Conservation (phyloP, 2,113 vertebrate genomes). For the Podarcis muralis region DNA sequence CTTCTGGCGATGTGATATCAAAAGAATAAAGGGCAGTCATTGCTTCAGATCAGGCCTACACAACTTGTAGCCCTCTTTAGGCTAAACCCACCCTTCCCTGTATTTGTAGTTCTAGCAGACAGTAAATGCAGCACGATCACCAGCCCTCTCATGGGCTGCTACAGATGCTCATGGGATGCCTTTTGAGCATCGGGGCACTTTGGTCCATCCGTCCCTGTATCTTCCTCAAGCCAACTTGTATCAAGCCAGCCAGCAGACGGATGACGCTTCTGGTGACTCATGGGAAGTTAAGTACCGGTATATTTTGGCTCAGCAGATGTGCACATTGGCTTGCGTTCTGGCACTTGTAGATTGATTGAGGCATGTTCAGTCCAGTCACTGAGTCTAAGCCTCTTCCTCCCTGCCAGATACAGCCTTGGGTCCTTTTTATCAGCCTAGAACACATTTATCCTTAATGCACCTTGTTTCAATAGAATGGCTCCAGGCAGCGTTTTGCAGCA, state of each 20-base stretch:
- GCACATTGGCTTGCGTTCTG: constrained; percentile 23
- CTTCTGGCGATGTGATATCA: too few relatives aligned
- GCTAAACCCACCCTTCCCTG: too few relatives aligned
- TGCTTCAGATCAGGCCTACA: constrained; percentile 29
- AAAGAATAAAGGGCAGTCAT: constrained; percentile 24
- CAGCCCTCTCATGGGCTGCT: not conserved
- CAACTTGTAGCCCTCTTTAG: not conserved
- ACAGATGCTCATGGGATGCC: not conserved
- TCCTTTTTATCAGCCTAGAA: constrained; percentile 28
- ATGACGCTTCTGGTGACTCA: not conserved
- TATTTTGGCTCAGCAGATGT: constrained; percentile 20
- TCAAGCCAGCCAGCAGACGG: constrained; percentile 23
- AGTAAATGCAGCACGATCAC: not conserved
- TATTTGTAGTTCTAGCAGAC: not conserved
- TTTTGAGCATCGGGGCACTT: not conserved
- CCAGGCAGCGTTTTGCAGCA: constrained; percentile 3
- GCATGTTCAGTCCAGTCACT: not conserved
- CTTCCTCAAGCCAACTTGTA: not conserved
- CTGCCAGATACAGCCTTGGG: constrained; percentile 6
- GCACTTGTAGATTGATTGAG: not conserved
- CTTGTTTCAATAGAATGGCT: not conserved
- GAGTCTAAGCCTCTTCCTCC: not conserved
- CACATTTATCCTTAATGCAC: constrained; percentile 14
- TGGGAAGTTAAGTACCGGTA: constrained; percentile 8
- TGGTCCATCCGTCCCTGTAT: not conserved